Evolutionary conservation across 2,888 invertebrate genomes (phyloP).

Genomic region (Eretmocerus hayati): DNA sequence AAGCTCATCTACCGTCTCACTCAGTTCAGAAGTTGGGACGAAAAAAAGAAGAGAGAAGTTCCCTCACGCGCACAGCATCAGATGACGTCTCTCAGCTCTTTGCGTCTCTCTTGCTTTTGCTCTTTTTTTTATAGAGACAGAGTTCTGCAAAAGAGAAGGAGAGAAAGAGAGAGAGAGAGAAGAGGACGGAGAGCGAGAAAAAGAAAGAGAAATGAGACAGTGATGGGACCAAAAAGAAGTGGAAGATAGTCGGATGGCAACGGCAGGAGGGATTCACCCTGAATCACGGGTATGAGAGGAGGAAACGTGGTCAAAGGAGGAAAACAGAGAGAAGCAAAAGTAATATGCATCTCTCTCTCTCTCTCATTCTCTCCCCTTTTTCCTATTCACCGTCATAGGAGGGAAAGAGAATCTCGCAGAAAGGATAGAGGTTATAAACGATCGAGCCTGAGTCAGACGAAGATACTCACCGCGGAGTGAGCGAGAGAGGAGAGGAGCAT

Average conservation of each 20-base stretch:
- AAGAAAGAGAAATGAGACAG: neutral
- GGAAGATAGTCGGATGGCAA: neutral
- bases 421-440: too few species aligned
- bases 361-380: too few species aligned
- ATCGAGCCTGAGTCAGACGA: too few species aligned
- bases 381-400: too few species aligned
- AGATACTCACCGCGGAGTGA: constrained; percentile 3
- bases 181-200: neutral
- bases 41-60: too few species aligned
- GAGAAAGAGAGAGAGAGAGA: constrained; percentile 4
- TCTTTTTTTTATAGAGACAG: constrained; percentile 10
- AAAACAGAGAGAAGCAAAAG: neutral
- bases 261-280: constrained; percentile 1
- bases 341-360: neutral
- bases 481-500: neutral
- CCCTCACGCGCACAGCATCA: too few species aligned
- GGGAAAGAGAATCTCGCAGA: too few species aligned
- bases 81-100: constrained; percentile 11
- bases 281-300: constrained; percentile 2
- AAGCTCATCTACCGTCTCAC: too few species aligned
- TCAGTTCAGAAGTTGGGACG: too few species aligned
- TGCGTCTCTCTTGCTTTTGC: neutral
- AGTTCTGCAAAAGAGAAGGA: constrained; percentile 11
- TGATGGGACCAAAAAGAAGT: neutral
- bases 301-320: neutral